Base-by-base conservation (phyloP, 2,797 vertebrate genomes). In the Chelmon rostratus region DNA sequence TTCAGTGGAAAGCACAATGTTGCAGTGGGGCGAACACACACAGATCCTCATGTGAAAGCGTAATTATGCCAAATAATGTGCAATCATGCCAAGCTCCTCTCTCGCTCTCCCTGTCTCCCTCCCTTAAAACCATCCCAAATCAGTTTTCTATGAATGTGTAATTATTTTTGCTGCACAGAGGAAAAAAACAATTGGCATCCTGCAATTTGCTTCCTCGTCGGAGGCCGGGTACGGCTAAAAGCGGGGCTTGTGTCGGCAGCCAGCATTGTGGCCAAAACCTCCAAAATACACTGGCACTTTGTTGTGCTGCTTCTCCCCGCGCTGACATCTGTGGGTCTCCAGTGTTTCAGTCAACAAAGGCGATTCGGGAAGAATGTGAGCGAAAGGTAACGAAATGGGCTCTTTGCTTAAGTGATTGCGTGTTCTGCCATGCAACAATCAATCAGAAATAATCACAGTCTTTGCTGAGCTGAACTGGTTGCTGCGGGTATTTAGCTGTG, bases 21-120 rank as follows among this genome's bases (percentile, higher is more conserved):
- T 85, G 71, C 73, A 52, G 65, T 25, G 61, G 66, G 38, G 77
- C 52, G 86, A 88, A 80, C 83, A 77, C 83, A 77, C 72, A 72
- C 75, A 66, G 49, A 88, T 89, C 77, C 88, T 86, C 78, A 81
- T 81, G 84, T 89, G 74, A 89, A 86, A 90, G 86, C 8, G 16
- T 83, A 90, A 93, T 92, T 92, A 90, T 11, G 33, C 52, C 83
- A 88, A 86, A 90, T 89, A 85, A 91, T 89, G 77, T 83, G 77
- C 81, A 90, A 90, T 90, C 87, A 90, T 63, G 81, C 74, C 85
- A 79, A 68, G 70, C 81, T 47, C 54, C 63, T 56, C 25, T 52
- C 61, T 65, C 61, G 42, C 70, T 23, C 61, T 58, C 49, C 62
- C 53, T 58, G 46, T 35, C 12, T 57, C 78, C 28, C 61, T 21